Percentiles rank a stretch among this genome's conserved stretches.
These are phyloP conservation scores for Aurelia sp. DNA, from an alignment of 30 jellyfish, hydroid and myxozoan species.

Conservation along the genomic window DNA sequence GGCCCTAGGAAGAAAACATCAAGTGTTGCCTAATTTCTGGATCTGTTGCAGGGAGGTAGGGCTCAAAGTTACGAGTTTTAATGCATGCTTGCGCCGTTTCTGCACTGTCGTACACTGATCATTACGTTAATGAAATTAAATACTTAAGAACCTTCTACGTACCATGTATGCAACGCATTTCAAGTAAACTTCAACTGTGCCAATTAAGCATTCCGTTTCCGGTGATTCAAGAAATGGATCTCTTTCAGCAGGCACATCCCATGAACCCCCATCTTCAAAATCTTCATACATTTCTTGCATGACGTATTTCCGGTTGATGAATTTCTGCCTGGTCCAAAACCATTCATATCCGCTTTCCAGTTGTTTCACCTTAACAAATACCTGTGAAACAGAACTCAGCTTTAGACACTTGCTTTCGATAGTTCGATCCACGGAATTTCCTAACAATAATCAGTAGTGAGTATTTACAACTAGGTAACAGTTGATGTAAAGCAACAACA, in stretches of 20 bases:
- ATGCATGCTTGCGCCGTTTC: too few species aligned
- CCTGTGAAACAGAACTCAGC: conserved; percentile 1
- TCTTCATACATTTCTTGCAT: conserved; percentile 93
- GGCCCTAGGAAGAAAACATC: too few species aligned
- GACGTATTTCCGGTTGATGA: conserved; percentile 79
- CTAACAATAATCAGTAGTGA: too few species aligned
- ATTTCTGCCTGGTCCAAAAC: conserved; percentile 83
- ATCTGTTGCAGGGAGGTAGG: too few species aligned
- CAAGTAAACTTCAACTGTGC: conserved; percentile 75
- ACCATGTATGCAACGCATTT: conserved; percentile 85
- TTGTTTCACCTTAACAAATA: conserved; percentile 73
- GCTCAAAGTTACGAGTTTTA: too few species aligned
- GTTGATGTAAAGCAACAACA: too few species aligned
- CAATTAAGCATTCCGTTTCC: conserved; percentile 80
- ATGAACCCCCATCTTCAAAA: conserved; percentile 71
- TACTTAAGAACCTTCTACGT: background rate
- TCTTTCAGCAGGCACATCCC: conserved; percentile 89
- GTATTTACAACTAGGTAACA: too few species aligned
- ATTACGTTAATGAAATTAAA: too few species aligned
- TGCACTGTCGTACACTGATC: too few species aligned
- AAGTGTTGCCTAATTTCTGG: too few species aligned
- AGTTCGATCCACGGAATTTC: too few species aligned
- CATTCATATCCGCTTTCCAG: conserved; percentile 79
- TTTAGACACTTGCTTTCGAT: too few species aligned
- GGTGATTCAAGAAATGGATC: conserved; percentile 88